Percentiles rank a stretch among this genome's conserved stretches.
Evolutionary conservation across 2,113 vertebrate genomes (phyloP).

Genomic region (Sorex fumeus): DNA sequence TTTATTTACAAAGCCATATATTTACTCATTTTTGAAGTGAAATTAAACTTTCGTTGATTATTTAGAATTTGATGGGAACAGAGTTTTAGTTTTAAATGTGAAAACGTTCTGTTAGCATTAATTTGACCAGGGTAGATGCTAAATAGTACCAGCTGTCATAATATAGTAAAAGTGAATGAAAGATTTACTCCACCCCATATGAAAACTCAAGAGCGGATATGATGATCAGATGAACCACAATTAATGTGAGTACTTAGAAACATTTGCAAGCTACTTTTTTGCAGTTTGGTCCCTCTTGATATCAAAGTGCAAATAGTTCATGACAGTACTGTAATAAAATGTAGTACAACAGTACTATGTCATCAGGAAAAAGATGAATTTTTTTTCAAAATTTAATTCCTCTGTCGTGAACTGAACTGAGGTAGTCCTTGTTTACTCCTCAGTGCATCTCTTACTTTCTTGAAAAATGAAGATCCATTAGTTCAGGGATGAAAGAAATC

Average conservation of each 20-base stretch:
- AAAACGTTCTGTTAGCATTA: constrained; percentile 65
- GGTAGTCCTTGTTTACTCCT: constrained; percentile 9
- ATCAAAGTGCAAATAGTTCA: constrained; percentile 15
- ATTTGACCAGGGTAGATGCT: constrained; percentile 73
- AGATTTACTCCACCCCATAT: constrained; percentile 73
- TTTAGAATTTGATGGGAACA: constrained; percentile 41
- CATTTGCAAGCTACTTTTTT: constrained; percentile 76
- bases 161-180: constrained; percentile 76
- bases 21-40: constrained; percentile 19
- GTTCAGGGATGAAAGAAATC: constrained; percentile 32
- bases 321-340: neutral
- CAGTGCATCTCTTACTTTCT: constrained; percentile 33
- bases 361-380: constrained; percentile 30
- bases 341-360: neutral
- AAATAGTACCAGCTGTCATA: constrained; percentile 81
- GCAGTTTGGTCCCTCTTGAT: constrained; percentile 56
- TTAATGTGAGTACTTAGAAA: constrained; percentile 71
- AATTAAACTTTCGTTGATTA: constrained; percentile 59
- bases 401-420: neutral
- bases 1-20: constrained; percentile 65
- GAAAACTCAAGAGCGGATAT: constrained; percentile 70
- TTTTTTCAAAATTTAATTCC: no score
- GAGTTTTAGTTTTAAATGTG: constrained; percentile 60
- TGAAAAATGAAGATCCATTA: constrained; percentile 68
- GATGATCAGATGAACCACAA: constrained; percentile 73